A percentile compares a stretch with the other conserved stretches of the same genome.
Conservation (phyloP, 92 coral and sea anemone genomes). For the Phymanthus crucifer region DNA sequence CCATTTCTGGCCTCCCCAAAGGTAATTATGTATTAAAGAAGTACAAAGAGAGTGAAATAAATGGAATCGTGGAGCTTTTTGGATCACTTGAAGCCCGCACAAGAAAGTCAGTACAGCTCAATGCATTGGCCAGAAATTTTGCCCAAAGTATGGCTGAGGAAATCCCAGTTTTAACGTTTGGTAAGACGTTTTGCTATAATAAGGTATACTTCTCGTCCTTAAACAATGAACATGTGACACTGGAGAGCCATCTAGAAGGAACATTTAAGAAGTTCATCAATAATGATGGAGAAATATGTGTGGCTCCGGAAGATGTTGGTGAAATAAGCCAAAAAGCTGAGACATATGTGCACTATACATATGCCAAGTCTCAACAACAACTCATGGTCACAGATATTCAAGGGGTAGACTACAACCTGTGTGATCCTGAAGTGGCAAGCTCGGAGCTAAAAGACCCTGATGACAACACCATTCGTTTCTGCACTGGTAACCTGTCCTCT, state of each 20-base stretch:
- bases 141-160: constrained; percentile 52
- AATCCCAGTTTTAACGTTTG: constrained; percentile 42
- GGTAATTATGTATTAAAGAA: constrained; percentile 62
- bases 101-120: constrained; percentile 66
- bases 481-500: constrained; percentile 21
- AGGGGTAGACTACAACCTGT: constrained; percentile 50
- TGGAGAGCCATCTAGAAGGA: constrained; percentile 52
- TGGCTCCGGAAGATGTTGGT: constrained; percentile 19
- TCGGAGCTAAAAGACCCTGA: constrained; percentile 37
- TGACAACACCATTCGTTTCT: constrained; percentile 37
- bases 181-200: constrained; percentile 45
- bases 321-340: constrained; percentile 61
- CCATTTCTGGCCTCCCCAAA: constrained; percentile 46
- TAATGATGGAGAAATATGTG: constrained; percentile 55
- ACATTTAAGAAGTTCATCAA: constrained; percentile 56
- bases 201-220: constrained; percentile 62
- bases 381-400: constrained; percentile 61
- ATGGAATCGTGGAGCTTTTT: constrained; percentile 49
- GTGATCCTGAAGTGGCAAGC: constrained; percentile 57
- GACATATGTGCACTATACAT: constrained; percentile 48
- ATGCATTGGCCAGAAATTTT: constrained; percentile 62
- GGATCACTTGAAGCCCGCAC: constrained; percentile 55
- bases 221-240: constrained; percentile 48
- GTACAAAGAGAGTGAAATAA: constrained; percentile 35
- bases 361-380: constrained; percentile 37